These are phyloP conservation scores for Sycophaga agraensis DNA, from an alignment of 1,140 invertebrate species.

Conservation along the genomic window DNA sequence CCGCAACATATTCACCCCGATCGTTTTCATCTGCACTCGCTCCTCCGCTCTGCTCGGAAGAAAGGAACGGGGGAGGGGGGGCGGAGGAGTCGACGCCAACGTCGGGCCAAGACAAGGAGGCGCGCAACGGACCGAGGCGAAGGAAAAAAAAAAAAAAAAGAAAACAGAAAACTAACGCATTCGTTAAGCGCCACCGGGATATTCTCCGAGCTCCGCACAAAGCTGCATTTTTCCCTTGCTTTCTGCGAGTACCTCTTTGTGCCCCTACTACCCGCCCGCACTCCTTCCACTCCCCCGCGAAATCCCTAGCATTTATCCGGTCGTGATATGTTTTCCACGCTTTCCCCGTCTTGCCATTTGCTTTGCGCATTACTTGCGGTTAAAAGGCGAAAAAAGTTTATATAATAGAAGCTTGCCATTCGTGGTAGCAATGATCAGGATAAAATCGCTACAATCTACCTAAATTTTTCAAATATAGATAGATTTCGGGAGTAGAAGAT, in stretches of 20 bases:
- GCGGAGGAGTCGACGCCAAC: too few species aligned
- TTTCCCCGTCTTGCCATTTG: neutral
- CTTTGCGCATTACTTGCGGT: too few species aligned
- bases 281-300: neutral
- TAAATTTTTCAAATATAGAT: too few species aligned
- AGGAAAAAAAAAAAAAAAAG: neutral
- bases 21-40: slow-evolving; percentile 15
- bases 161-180: neutral
- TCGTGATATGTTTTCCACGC: neutral
- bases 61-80: too few species aligned
- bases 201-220: slow-evolving; percentile 9
- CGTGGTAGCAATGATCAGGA: too few species aligned
- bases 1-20: too few species aligned
- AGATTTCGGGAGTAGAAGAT: too few species aligned
- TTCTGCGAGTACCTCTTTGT: neutral
- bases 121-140: too few species aligned
- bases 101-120: too few species aligned
- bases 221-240: neutral
- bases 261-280: neutral
- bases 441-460: too few species aligned
- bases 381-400: too few species aligned
- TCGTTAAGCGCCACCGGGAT: slow-evolving; percentile 12
- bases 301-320: neutral
- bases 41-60: neutral
- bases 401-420: too few species aligned